Evolutionary conservation across 1,140 invertebrate genomes (phyloP).

Genomic region (Harlomillsia oculata): DNA sequence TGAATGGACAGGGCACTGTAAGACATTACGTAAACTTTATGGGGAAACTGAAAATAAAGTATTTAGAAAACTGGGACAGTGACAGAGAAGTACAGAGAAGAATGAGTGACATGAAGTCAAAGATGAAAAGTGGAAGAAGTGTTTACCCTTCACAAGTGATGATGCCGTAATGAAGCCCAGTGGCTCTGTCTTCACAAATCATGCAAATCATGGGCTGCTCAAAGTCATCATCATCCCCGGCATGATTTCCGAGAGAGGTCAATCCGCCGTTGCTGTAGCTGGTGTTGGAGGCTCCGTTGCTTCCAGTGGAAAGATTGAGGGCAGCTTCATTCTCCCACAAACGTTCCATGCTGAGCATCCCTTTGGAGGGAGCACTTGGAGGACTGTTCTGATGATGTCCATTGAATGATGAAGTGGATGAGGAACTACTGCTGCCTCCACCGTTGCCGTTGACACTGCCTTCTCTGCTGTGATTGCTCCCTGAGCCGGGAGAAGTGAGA

Average conservation of each 20-base stretch:
- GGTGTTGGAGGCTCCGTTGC: constrained; percentile 31
- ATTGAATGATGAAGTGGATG: background rate
- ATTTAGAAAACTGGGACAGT: no score
- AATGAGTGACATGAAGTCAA: background rate
- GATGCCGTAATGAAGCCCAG: constrained; percentile 94
- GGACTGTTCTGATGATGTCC: constrained; percentile 3
- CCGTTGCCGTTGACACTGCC: constrained; percentile 1
- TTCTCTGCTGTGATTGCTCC: background rate
- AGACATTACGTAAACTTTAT: no score
- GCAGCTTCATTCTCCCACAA: constrained; percentile 57
- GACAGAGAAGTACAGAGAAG: constrained; percentile 22
- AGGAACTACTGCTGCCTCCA: no score
- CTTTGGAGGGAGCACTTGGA: constrained; percentile 17
- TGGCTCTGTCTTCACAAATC: constrained; percentile 95
- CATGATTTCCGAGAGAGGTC: constrained; percentile 3
- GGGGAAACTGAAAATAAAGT: no score
- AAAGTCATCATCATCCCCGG: constrained; percentile 57
- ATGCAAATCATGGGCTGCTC: constrained; percentile 94
- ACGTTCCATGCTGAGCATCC: constrained; percentile 77
- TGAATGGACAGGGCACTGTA: no score
- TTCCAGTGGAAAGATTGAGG: constrained; percentile 37
- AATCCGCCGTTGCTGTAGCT: constrained; percentile 38
- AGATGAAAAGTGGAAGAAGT: background rate
- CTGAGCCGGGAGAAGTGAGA: background rate
- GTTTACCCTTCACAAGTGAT: constrained; percentile 89